Conservation (phyloP, 2,888 invertebrate species). For the Volucella inanis region DNA sequence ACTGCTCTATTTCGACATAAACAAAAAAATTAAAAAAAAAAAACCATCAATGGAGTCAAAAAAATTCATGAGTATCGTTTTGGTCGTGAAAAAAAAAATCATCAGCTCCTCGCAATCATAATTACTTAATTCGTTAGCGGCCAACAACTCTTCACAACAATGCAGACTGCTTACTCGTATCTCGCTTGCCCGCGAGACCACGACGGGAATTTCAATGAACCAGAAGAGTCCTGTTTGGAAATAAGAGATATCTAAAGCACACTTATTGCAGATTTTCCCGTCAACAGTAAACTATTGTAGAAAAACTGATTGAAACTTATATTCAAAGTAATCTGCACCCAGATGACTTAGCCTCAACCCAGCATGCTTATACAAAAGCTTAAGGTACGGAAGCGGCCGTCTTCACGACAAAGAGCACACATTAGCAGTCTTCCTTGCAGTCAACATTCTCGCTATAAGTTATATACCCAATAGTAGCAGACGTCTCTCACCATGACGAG, state of each 20-base stretch:
- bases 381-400: no score
- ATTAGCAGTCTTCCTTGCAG: no score
- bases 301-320: no score
- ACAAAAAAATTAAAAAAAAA: conserved; percentile 62
- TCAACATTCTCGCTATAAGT: no score
- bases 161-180: no score
- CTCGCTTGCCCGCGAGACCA: no score
- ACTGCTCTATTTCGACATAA: no score
- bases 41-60: conserved; percentile 44
- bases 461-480: no score
- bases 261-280: conserved; percentile 4
- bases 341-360: no score
- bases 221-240: background rate
- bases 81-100: background rate
- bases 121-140: conserved; percentile 2
- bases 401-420: no score
- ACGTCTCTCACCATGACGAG: conserved; percentile 13
- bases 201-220: conserved; percentile 11
- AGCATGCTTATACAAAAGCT: no score
- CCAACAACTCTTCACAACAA: conserved; percentile 14
- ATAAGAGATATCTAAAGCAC: background rate
- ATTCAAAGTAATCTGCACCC: no score
- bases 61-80: conserved; percentile 47
- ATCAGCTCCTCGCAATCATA: background rate
- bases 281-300: conserved; percentile 11